These are phyloP conservation scores for Cliona cf. orientalis DNA, from an alignment of 37 sponge, comb jelly and placozoan species.

Conservation along the genomic window DNA sequence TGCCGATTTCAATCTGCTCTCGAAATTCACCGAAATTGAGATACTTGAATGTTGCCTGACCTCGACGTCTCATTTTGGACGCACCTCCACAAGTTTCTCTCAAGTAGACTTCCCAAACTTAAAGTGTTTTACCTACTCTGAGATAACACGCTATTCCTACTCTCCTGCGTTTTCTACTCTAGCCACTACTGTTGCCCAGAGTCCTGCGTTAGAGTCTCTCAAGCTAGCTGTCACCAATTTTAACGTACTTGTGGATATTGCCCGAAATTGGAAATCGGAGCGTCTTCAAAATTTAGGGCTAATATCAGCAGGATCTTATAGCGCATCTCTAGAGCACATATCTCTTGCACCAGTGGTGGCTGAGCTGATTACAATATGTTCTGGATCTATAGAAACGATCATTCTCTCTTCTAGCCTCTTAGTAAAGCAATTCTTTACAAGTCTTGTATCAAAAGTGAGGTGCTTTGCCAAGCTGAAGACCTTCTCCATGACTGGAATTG, in stretches of 20 bases:
- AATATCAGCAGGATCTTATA: slow-evolving; percentile 1
- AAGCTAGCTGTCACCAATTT: not conserved
- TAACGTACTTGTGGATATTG: not conserved
- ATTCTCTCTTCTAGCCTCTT: slow-evolving; percentile 18
- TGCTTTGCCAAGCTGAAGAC: not conserved
- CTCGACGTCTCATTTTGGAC: too few species aligned
- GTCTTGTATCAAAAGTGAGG: not conserved
- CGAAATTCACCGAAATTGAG: too few species aligned
- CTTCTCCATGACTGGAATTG: not conserved
- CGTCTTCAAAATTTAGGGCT: not conserved
- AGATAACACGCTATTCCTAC: not conserved
- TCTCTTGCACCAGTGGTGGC: not conserved
- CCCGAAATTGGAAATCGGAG: not conserved
- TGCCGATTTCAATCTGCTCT: too few species aligned
- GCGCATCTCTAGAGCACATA: slow-evolving; percentile 13
- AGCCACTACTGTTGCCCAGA: not conserved
- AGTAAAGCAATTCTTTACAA: slow-evolving; percentile 25
- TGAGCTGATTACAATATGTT: slow-evolving; percentile 1
- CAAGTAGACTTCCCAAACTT: not conserved
- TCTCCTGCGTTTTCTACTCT: not conserved
- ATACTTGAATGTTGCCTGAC: too few species aligned
- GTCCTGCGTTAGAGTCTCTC: not conserved
- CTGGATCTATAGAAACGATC: not conserved
- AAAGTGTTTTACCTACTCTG: not conserved
- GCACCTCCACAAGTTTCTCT: too few species aligned